Base-by-base conservation (phyloP, 2,797 vertebrate genomes). In the Trematomus bernacchii region DNA sequence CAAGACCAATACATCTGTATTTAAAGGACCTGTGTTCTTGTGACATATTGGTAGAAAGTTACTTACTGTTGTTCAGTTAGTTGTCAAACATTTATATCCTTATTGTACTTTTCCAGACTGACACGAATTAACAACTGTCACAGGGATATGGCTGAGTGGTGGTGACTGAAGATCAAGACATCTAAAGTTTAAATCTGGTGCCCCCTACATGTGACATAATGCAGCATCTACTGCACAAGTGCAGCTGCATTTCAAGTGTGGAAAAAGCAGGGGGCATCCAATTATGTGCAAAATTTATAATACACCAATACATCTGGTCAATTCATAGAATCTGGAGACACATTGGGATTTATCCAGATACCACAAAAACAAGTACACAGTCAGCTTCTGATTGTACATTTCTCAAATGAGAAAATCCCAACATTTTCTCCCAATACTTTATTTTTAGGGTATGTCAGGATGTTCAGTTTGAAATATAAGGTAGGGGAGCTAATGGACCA, bases 381-480 rank as follows among this genome's bases (percentile, higher is more conserved):
- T 3, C 4, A 47, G 15, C 37, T 21, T 0, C 27, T 19, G 16
- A 23, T 55, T 43, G 21, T 62, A 4, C 42, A 59, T 55, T 43
- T 55, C 18, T 66, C 33, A 61, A 30, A 23, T 27, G n/a, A 53
- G 4, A 61, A 16, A 51, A 48, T 37, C 8, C 27, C 18, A 13
- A 64, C 10, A 52, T 40, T 3, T 18, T 65, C 16, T 27, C 54
- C n/a, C 12, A 10, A 46, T 8, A 50, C 54, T 44, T 58, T 50
- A 19, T 66, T 16, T 27, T 47, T 58, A 44, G 21, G 15, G 9
- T 9, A 14, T 15, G 54, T 42, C 40, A 64, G 52, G 18, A 37
- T 8, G 10, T 44, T 78, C 43, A 62, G 10, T 50, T 47, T 53
- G 21, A 77, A 58, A 51, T 37, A 72, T 68, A 52, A 21, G 3